Evolutionary conservation across 2,113 vertebrate genomes (phyloP).

Genomic region (Zapornia atra): DNA sequence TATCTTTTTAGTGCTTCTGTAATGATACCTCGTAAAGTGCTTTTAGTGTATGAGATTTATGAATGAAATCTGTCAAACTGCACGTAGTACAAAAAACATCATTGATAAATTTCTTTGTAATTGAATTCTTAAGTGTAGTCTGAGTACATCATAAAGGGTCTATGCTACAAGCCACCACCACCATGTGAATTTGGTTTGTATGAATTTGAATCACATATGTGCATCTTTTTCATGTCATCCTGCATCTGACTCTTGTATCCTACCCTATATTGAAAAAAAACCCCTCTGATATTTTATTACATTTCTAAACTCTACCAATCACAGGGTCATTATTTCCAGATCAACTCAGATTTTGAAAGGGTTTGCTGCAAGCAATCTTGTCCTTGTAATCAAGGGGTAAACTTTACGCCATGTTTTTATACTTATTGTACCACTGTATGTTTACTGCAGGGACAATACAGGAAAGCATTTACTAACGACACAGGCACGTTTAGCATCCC

Average conservation of each 20-base stretch:
- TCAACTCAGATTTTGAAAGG: neutral
- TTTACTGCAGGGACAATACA: neutral
- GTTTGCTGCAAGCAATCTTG: neutral
- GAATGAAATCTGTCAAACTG: constrained; percentile 36
- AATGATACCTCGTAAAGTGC: neutral
- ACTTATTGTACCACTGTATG: neutral
- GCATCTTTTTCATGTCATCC: neutral
- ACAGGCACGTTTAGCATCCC: neutral
- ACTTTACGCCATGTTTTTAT: neutral
- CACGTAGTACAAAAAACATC: neutral
- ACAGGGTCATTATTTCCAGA: neutral
- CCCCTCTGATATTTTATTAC: neutral
- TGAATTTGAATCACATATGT: neutral
- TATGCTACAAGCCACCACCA: neutral
- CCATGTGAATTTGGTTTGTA: neutral
- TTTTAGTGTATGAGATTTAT: neutral
- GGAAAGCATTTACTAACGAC: neutral
- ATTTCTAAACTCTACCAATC: neutral
- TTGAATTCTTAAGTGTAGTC: neutral
- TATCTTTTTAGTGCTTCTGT: neutral
- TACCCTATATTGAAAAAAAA: neutral
- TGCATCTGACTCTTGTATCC: neutral
- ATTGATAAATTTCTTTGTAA: neutral
- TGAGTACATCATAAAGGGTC: neutral
- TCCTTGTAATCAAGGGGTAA: neutral